A percentile compares a stretch with the other conserved stretches of the same genome.
Conservation (phyloP, 2,888 invertebrate genomes). For the Branchellion lobata region DNA sequence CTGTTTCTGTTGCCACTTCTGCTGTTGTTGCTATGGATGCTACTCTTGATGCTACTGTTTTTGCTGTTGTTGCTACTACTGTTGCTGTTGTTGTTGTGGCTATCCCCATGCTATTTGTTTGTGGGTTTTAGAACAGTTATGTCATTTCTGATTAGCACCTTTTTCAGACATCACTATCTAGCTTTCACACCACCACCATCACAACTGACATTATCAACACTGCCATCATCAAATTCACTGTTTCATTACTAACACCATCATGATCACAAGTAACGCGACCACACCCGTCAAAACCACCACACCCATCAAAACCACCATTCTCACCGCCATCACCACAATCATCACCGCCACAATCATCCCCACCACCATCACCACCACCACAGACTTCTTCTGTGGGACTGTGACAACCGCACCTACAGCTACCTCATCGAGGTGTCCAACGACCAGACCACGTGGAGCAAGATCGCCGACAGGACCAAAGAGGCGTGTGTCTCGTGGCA, state of each 20-base stretch:
- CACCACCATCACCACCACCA: too few species aligned
- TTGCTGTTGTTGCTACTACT: too few species aligned
- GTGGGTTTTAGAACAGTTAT: neutral
- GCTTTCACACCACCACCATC: too few species aligned
- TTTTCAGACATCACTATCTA: neutral
- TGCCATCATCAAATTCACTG: too few species aligned
- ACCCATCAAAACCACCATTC: neutral
- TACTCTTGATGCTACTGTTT: too few species aligned
- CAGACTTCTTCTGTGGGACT: constrained; percentile 90
- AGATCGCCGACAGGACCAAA: constrained; percentile 81
- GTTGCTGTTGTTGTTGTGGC: neutral
- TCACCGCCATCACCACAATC: neutral
- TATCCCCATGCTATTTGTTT: neutral
- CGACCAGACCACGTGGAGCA: constrained; percentile 64
- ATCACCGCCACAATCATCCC: neutral
- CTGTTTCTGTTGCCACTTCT: neutral
- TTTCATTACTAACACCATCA: too few species aligned
- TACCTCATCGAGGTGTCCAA: constrained; percentile 65
- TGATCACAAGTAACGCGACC: too few species aligned
- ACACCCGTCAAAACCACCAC: too few species aligned
- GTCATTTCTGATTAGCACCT: neutral
- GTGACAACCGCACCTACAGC: constrained; percentile 66
- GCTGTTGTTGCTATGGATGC: too few species aligned
- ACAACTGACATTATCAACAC: too few species aligned
- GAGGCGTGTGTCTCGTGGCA: constrained; percentile 89